Base-by-base conservation (phyloP, 2,113 vertebrate species). In the Epinephelus lanceolatus region DNA sequence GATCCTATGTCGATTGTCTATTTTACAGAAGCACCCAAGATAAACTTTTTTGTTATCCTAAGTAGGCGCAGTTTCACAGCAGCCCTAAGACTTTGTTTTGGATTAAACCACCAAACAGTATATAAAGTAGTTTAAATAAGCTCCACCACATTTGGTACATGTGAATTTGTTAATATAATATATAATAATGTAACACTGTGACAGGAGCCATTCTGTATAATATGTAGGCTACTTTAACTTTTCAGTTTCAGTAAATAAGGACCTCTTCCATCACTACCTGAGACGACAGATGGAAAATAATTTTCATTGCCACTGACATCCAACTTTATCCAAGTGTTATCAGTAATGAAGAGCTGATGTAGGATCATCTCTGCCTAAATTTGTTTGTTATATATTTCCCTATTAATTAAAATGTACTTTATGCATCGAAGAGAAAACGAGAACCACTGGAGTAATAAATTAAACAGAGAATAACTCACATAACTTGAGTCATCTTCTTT, bases 391-490 rank as follows among this genome's bases (percentile, higher is more conserved):
- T 21, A n/a, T 27, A 53, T 70, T 11, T 11, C 13, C 6, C 6
- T 14, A 8, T 40, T 47, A 56, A 65, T 37, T 19, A 17, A 71
- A 56, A 14, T 17, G 30, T 8, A 47, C 40, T 55, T 53, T 23
- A 25, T 76, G 56, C 51, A 51, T 5, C 68, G 19, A 56, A 67
- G 71, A n/a, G 42, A 83, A 71, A 68, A 71, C 12, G 9, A 47
- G 17, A 71, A 23, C n/a, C 19, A 25, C 2, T 19, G 10, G n/a
- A 71, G 18, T 47, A 60, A 25, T 2, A 71, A 7, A 75, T 68
- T 18, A 71, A 27, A 67, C 21, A 53, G 21, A 70, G 30, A 68
- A 67, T 56, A 17, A n/a, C 52, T 69, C 51, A 12, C 15, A 71
- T 68, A 78, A 73, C 63, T 74, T 17, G 3, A 67, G 19, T 73